phyloP scores from a whole-genome alignment of 2,797 vertebrate genomes.

The Urophycis tenuis region DNA sequence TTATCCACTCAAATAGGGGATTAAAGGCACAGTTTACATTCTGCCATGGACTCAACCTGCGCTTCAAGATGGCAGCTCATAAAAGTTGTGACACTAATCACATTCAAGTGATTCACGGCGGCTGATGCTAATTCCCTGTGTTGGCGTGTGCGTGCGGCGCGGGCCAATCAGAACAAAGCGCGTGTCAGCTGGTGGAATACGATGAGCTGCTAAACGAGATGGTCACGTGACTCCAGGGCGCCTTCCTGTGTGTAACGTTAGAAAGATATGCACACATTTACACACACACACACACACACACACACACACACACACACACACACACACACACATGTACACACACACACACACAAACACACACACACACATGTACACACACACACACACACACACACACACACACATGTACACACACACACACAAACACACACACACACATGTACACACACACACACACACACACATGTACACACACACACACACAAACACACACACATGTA shows the following conservation, averaged over 20 bases:
- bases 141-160: not conserved
- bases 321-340: not conserved
- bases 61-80: not conserved
- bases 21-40: not conserved
- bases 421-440: not conserved
- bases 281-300: not conserved
- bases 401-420: not conserved
- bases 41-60: not conserved
- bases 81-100: not conserved
- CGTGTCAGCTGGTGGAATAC: not conserved
- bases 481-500: not conserved
- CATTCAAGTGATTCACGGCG: not conserved
- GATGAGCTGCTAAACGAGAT: not conserved
- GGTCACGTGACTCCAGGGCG: not conserved
- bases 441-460: not conserved
- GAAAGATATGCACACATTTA: not conserved
- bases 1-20: not conserved
- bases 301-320: not conserved
- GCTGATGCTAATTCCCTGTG: not conserved
- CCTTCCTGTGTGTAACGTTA: not conserved
- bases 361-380: too few relatives aligned
- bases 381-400: too few relatives aligned
- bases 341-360: not conserved
- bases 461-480: not conserved
- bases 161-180: not conserved